Conservation (phyloP, 2,888 invertebrate genomes). For the Ophioninae sp. region DNA sequence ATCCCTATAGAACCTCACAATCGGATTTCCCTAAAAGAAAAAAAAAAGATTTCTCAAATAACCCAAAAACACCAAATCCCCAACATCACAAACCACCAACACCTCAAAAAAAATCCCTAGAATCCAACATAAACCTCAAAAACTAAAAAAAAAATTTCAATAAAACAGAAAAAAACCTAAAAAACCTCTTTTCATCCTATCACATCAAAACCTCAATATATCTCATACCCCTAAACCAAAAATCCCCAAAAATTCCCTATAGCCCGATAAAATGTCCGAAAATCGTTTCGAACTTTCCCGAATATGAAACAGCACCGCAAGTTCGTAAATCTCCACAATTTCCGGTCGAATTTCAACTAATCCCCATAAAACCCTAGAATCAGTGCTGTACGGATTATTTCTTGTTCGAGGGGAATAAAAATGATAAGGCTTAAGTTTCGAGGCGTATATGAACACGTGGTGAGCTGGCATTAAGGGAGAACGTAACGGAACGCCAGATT, state of each 20-base stretch:
- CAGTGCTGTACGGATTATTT: background rate
- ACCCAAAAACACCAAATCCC: background rate
- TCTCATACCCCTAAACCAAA: background rate
- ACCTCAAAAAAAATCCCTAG: background rate
- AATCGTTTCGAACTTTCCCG: too few species aligned
- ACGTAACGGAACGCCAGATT: conserved; percentile 35
- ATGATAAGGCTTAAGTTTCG: background rate
- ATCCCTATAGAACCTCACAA: background rate
- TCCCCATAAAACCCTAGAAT: background rate
- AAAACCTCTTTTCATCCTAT: too few species aligned
- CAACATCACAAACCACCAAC: background rate
- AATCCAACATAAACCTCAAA: background rate
- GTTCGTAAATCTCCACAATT: background rate
- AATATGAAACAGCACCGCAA: background rate
- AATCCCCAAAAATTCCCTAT: background rate
- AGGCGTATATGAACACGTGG: background rate
- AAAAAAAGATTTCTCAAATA: background rate
- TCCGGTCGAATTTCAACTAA: too few species aligned
- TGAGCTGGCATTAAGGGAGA: conserved; percentile 9
- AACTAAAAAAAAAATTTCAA: background rate
- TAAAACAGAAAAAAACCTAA: too few species aligned
- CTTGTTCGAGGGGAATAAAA: background rate
- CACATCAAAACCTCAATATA: too few species aligned
- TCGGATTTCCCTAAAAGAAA: background rate
- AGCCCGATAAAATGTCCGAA: background rate